Percentiles rank a stretch among this genome's conserved stretches.
Evolutionary conservation across 30 jellyfish, hydroid and myxozoan genomes (phyloP).

Genomic region (Phacellophora camtschatica): DNA sequence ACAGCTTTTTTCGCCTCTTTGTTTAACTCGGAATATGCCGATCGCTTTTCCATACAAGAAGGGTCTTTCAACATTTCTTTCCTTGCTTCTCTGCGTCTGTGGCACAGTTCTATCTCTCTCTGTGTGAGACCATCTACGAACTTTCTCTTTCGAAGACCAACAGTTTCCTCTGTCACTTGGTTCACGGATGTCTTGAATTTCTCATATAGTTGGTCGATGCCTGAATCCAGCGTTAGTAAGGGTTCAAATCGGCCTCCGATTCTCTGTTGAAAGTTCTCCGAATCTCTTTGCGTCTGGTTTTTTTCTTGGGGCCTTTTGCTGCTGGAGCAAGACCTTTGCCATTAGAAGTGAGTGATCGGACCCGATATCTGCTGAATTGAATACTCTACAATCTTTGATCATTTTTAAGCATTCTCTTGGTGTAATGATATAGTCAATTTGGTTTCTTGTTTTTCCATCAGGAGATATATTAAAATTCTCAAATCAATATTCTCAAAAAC

Average conservation of each 20-base stretch:
- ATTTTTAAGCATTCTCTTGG: not conserved
- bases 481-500: too few relatives aligned
- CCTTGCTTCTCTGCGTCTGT: not conserved
- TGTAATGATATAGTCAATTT: conserved; percentile 8
- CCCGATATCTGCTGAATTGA: conserved; percentile 21
- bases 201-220: not conserved
- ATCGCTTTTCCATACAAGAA: not conserved
- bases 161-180: not conserved
- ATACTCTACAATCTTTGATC: not conserved
- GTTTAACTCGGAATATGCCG: not conserved
- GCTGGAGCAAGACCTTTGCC: conserved; percentile 1
- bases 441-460: conserved; percentile 18
- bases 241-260: conserved; percentile 27
- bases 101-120: not conserved
- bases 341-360: conserved; percentile 21
- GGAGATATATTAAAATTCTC: too few relatives aligned
- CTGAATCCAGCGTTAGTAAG: not conserved
- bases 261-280: not conserved
- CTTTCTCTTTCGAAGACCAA: not conserved
- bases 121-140: not conserved
- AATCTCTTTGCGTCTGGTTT: not conserved
- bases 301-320: not conserved
- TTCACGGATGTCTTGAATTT: not conserved
- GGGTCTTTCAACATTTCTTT: not conserved
- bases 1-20: not conserved